Evolutionary conservation across 2,797 vertebrate species (phyloP).

Genomic region (Micrastur ruficollis): DNA sequence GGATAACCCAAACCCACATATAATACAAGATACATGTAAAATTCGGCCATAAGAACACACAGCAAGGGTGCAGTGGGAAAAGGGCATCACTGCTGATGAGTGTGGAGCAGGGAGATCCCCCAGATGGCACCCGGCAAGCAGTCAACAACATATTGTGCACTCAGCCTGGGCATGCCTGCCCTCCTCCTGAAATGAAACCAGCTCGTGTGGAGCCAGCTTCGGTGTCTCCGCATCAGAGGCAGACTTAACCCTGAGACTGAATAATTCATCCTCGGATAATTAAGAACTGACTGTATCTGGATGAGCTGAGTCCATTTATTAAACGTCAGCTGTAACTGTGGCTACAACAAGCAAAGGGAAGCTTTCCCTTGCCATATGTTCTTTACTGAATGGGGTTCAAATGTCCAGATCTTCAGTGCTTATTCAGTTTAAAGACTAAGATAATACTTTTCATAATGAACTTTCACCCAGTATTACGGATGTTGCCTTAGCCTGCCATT

Average conservation of each 20-base stretch:
- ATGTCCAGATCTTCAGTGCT: neutral
- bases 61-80: neutral
- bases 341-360: neutral
- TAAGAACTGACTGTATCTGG: neutral
- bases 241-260: neutral
- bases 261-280: neutral
- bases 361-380: neutral
- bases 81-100: neutral
- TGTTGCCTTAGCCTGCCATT: neutral
- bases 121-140: neutral
- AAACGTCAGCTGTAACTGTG: neutral
- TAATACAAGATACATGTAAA: neutral
- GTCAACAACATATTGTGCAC: neutral
- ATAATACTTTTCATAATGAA: neutral
- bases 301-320: neutral
- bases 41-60: neutral
- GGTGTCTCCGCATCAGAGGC: accelerated
- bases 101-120: neutral
- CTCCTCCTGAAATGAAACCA: neutral
- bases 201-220: neutral
- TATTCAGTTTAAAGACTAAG: neutral
- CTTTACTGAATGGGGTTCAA: neutral
- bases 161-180: neutral
- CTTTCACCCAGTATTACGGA: neutral
- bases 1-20: neutral